Base-by-base conservation (phyloP, 2,888 invertebrate genomes). In the Eucera pruinosa region DNA sequence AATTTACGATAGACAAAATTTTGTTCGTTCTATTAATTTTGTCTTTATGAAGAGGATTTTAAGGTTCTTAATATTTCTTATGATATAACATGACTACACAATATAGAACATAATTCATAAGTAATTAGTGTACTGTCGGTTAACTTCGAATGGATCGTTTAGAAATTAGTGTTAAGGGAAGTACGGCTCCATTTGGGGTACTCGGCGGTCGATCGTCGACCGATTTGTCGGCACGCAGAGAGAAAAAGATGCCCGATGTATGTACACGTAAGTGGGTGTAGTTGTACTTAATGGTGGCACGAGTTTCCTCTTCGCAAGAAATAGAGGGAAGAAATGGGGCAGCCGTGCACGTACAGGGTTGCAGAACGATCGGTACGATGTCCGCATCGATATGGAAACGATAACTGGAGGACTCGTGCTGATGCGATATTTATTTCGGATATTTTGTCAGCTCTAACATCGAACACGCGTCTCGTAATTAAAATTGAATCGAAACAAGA, bases 401-500 rank as follows among this genome's bases (percentile, higher is more conserved):
- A 91, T 91, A 92, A 93, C 75, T 33, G 65, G 54, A 47, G 54
- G 20, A 9, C 65, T 65, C 72, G 75, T 65, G 75, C 65, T 39
- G 60, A n/a, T 65, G 36, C 45, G 54, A 65, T 75, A 72, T 75
- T 75, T 75, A 45, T 72, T 48, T 71, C 71, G 58, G 71, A 64
- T 55, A 61, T 73, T 73, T 69, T 54, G 68, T 68, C 69, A 47
- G 66, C 62, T 43, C 62, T 58, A 43, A 62, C 71, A 33, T 65
- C 41, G 13, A 60, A 18, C 15, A 7, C 39, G n/a, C n/a, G 43
- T 58, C 20, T 71, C 47, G 58, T 64, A 71, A 75, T 75, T 64
- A n/a, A n/a, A n/a, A n/a, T n/a, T n/a, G n/a, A n/a, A n/a, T n/a
- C n/a, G n/a, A n/a, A n/a, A n/a, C n/a, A n/a, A n/a, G n/a, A n/a